Evolutionary conservation across 2,888 invertebrate genomes (phyloP).

Genomic region (Latheticus oryzae): DNA sequence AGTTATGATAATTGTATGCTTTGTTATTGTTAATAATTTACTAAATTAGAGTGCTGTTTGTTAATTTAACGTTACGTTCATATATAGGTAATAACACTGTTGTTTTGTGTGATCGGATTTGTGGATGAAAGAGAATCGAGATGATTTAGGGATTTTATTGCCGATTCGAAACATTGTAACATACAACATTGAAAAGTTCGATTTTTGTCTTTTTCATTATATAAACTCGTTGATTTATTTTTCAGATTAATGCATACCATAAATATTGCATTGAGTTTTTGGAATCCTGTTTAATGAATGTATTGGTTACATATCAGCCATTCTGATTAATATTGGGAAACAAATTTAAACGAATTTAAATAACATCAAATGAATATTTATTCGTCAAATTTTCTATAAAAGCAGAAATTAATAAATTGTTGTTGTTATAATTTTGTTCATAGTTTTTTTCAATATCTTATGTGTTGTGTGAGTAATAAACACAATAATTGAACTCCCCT

Average conservation of each 20-base stretch:
- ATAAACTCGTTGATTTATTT: constrained; percentile 14
- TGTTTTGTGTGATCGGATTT: constrained; percentile 11
- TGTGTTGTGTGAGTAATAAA: too few species aligned
- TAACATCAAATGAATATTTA: too few species aligned
- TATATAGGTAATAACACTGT: constrained; percentile 1
- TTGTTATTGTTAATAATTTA: constrained; percentile 31
- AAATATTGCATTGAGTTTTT: too few species aligned
- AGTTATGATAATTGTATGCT: constrained; percentile 40
- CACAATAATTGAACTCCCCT: too few species aligned
- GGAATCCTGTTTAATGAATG: constrained; percentile 5
- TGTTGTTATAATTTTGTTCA: too few species aligned
- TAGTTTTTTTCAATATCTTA: too few species aligned
- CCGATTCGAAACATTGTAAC: constrained; percentile 11
- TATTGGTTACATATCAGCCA: too few species aligned
- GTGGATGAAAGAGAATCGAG: constrained; percentile 3
- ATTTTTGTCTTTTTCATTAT: constrained; percentile 7
- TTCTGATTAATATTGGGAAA: too few species aligned
- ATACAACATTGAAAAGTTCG: neutral
- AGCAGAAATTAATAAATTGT: too few species aligned
- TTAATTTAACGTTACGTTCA: constrained; percentile 22
- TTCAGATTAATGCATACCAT: neutral
- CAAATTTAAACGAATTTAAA: too few species aligned
- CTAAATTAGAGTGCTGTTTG: constrained; percentile 30
- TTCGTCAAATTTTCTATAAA: too few species aligned
- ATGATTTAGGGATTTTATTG: constrained; percentile 14